These are phyloP conservation scores for Sarcophaga variegata DNA, from an alignment of 2,888 invertebrate species.

Conservation along the genomic window DNA sequence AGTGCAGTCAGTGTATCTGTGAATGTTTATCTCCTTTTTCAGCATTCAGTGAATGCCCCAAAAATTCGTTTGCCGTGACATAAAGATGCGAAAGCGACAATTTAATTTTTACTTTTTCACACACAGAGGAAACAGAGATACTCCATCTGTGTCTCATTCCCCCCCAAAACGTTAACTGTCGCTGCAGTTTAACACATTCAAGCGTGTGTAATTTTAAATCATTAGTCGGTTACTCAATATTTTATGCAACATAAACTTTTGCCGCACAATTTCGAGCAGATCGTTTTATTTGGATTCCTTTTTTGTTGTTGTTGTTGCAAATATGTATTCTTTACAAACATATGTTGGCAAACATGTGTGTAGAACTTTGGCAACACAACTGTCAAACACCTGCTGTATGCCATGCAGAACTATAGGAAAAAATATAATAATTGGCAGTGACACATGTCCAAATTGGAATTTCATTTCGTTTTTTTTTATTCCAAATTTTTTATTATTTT, in stretches of 20 bases:
- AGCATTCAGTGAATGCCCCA: constrained; percentile 13
- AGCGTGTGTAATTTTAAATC: constrained; percentile 46
- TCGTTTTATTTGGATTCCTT: background rate
- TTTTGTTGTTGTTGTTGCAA: constrained; percentile 19
- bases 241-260: constrained; percentile 39
- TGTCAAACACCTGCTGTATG: constrained; percentile 69
- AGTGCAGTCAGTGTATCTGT: background rate
- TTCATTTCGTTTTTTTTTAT: background rate
- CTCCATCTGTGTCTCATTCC: background rate
- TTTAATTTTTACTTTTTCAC: constrained; percentile 37
- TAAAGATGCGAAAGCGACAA: constrained; percentile 40
- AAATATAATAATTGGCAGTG: constrained; percentile 67
- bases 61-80: background rate
- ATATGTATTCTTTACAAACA: background rate
- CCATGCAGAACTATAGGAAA: constrained; percentile 59
- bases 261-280: constrained; percentile 23
- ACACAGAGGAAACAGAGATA: background rate
- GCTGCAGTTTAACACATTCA: constrained; percentile 8
- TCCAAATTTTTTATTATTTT: too few relatives aligned
- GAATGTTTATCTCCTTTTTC: background rate
- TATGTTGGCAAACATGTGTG: background rate
- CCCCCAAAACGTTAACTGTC: constrained; percentile 6
- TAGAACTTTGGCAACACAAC: constrained; percentile 42
- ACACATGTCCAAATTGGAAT: constrained; percentile 57
- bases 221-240: constrained; percentile 45